Base-by-base conservation (phyloP, 1,140 invertebrate genomes). In the Drosophila grimshawi region DNA sequence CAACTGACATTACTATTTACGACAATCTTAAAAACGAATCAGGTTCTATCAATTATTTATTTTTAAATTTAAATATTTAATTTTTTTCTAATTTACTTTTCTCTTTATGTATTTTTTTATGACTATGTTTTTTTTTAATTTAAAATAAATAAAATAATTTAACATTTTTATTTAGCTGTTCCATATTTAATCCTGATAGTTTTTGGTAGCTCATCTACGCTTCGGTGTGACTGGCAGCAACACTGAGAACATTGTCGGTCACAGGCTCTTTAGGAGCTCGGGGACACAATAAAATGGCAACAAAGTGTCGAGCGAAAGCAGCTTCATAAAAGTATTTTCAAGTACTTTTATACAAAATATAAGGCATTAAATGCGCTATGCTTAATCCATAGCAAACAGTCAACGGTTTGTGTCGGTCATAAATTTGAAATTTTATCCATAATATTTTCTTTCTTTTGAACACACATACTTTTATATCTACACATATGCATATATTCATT, bases 301-400 rank as follows among this genome's bases (percentile, higher is more conserved):
- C 69, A 57, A 66, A 72, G 69, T 66, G 69, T 72, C 53, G 62
- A 72, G 46, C 30, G n/a, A 37, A 72, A 72, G 62, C 62, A 45
- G 52, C 37, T 30, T 3, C 62, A 72, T 72, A 66, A 72, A 72
- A 72, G 51, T 52, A 72, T 72, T 66, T 52, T 55, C 11, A 52
- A 72, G 69, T 66, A 52, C 69, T 72, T 51, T 72, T 76, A 85
- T 69, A 80, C 67, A 80, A 66, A 72, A 72, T 72, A 77, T 76
- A 57, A 56, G 29, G 56, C 78, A 80, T 66, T 66, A 61, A 62
- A 66, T 43, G 33, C 10, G 49, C 53, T 46, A 43, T 57, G 53
- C 55, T 52, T 33, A 60, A 60, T 46, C 27, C 33, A 43, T 30
- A 60, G 48, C n/a, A 11, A 52, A 8, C 39, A 53, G 43, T 8